Base-by-base conservation (phyloP, 2,113 vertebrate species). In the Heterotis niloticus region DNA sequence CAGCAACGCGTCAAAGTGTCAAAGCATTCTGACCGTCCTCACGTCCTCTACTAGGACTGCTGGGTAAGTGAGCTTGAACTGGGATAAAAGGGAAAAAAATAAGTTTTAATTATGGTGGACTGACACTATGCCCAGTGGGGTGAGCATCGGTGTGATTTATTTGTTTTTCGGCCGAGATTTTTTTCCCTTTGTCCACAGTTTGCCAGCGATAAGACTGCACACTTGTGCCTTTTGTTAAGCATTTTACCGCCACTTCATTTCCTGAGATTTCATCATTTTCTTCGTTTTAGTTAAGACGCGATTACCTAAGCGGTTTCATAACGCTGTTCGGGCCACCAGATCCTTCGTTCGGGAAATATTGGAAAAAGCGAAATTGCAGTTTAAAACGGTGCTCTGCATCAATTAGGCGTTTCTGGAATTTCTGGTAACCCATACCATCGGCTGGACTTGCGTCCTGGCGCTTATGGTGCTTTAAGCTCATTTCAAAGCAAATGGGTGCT, bases 401-500 rank as follows among this genome's bases (percentile, higher is more conserved):
- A 44, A 44, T 44, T 44, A 44, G 34, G 34, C 34, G 7, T 44
- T 7, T 44, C 2, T 44, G 34, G n/a, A 44, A 44, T 44, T 7
- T 44, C 34, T 44, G 34, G 60, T 62, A 62, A 20, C 60, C 4
- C 5, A 62, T 4, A 44, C 14, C 14, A 20, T 17, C 5, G 5
- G 60, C 59, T 14, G 18, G 59, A 62, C 18, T 17, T 1, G 3
- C 44, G 54, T 12, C 16, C 34, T 20, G 34, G 34, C 34, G 7
- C 7, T 44, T 44, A 44, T 44, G 34, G 34, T 44, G 34, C 34
- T 44, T 44, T 44, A 44, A 44, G 14, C 34, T 14, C 13, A 28
- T 18, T 89, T 71, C 80, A 74, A 90, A 89, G 81, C 88, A 82
- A 83, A 84, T 81, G 29, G 86, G 82, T 76, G 84, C 84, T 86